Evolutionary conservation across 2,888 invertebrate genomes (phyloP), one percentile per base, ranked within the genome.

Genomic region (Choreutis nemorana): DNA sequence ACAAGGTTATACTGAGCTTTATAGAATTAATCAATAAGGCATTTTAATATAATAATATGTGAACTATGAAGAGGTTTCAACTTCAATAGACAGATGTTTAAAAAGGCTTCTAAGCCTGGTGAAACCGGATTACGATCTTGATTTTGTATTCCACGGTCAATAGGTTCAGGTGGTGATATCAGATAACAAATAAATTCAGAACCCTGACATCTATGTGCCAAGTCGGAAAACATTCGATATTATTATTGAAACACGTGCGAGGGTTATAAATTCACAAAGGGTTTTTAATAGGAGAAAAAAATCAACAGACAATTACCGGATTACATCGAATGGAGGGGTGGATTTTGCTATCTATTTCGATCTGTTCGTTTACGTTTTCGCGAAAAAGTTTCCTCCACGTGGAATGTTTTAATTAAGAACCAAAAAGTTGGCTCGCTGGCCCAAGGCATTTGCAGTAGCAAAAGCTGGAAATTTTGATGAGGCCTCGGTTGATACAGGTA

Each of bases 291-390:
- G 47, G 47, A 40, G 40, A 60, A 71, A 68, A 51, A 72, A 67
- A 55, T 55, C 49, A 42, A 53, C 55, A 52, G 55, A 72, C 72
- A 70, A 73, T 73, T 68, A 67, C 63, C 54, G 59, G 68, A 75
- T 77, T 71, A 75, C 53, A 57, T 61, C 61, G 63, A 65, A 55
- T 50, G 54, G 49, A 50, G 53, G 57, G 58, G 55, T 46, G 40
- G 35, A 41, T 53, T 55, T 60, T 60, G 61, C 60, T 44, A 40
- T n/a, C 14, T 24, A 8, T 48, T 52, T 55, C 49, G 45, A 52
- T 54, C 48, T 49, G 55, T 57, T 57, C 42, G 50, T 42, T 54
- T 59, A 64, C 66, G 58, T 56, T 48, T 51, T 50, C 24, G 40
- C 41, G 35, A 29, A 36, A 36, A 49, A 49, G 46, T 49, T 57